Percentiles rank a stretch among this genome's conserved stretches.
Conservation (phyloP, 35 echinoderm and acorn worm species). For the Apostichopus japonicus region DNA sequence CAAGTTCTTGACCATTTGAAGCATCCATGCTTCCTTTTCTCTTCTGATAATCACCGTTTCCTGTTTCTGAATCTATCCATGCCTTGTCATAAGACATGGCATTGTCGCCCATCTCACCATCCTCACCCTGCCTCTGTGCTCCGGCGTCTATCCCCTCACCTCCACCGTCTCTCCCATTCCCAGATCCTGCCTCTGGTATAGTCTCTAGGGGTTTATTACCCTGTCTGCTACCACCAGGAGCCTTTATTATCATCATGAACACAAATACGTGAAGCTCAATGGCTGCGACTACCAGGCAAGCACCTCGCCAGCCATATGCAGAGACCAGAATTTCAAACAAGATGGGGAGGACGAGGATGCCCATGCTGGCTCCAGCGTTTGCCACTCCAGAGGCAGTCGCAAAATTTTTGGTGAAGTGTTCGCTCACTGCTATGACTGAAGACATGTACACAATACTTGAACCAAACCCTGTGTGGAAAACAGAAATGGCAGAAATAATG, state of each 20-base stretch:
- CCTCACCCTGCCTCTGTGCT: neutral
- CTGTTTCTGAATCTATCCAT: no score
- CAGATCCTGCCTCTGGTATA: neutral
- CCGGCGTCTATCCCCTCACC: neutral
- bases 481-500: neutral
- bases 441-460: slow-evolving; percentile 50
- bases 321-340: slow-evolving; percentile 35
- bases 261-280: slow-evolving; percentile 46
- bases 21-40: no score
- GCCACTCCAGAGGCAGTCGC: slow-evolving; percentile 27
- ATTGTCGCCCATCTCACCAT: no score
- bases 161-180: neutral
- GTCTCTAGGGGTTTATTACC: neutral
- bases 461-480: slow-evolving; percentile 25
- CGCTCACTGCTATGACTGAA: slow-evolving; percentile 34
- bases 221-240: neutral
- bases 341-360: slow-evolving; percentile 15
- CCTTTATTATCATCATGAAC: slow-evolving; percentile 19
- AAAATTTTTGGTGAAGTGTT: slow-evolving; percentile 57
- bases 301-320: slow-evolving; percentile 31
- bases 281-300: slow-evolving; percentile 9
- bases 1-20: no score
- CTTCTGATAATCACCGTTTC: no score
- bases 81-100: no score
- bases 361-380: slow-evolving; percentile 44